Base-by-base conservation (phyloP, 1,140 invertebrate species). In the Drosophila kanapiae region DNA sequence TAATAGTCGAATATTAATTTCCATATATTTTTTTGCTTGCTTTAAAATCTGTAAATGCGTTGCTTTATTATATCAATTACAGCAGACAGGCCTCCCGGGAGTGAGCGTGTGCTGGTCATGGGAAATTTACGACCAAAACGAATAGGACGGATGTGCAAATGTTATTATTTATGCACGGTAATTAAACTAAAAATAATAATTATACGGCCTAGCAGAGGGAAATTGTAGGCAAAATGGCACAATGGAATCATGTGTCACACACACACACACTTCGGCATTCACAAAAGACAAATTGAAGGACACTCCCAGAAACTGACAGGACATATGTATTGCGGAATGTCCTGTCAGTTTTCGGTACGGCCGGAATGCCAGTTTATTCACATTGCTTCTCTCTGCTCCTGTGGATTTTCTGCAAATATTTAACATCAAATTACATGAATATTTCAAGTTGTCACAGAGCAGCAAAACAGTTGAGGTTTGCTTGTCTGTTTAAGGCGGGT, bases 341-440 rank as follows among this genome's bases (percentile, higher is more conserved):
- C 53, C 53, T 38, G 53, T 54, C 35, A 54, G 53, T 54, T 38
- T 38, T 37, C 7, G 33, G 16, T 5, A 14, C 33, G 13, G 33
- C 16, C 33, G 7, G 33, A 54, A 54, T 54, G 33, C 16, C 33
- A 37, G 33, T 53, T 53, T 54, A 54, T 35, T 54, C 51, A 54
- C 51, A 54, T 37, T 54, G 11, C 51, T 37, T 4, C 53, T 54
- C 13, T 38, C 18, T 9, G 14, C 13, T 13, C 23, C 18, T 23
- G 16, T n/a, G 18, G 35, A 54, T 54, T 54, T 54, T 54, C 18
- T 14, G 53, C 53, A 54, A 54, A 54, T 54, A 54, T 54, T 54
- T 54, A 54, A 54, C 53, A 54, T 54, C 16, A 54, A 54, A 54
- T 54, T 54, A 54, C 53, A 54, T 54, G 53, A 54, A 54, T 54